phyloP scores from a whole-genome alignment of 2,888 invertebrate genomes.

The Tenthredo amoena region DNA sequence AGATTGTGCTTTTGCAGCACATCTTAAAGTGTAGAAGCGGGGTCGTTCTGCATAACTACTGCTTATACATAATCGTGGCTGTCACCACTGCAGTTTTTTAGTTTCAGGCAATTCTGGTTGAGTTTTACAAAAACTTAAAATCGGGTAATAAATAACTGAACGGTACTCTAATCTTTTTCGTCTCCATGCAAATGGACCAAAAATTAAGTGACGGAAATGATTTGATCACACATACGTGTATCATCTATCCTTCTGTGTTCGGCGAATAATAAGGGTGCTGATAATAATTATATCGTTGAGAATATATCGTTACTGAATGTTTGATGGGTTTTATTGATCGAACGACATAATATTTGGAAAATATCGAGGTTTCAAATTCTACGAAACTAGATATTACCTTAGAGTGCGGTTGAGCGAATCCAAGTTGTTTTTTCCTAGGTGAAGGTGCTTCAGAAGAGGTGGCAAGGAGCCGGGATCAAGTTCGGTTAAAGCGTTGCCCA shows the following conservation, averaged over 20 bases:
- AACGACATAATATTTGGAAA: slow-evolving; percentile 15
- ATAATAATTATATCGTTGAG: background rate
- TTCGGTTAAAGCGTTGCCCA: slow-evolving; percentile 87
- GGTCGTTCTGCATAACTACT: background rate
- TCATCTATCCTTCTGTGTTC: background rate
- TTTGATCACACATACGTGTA: background rate
- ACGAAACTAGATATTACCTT: slow-evolving; percentile 74
- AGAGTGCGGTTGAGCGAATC: slow-evolving; percentile 88
- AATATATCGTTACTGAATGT: background rate
- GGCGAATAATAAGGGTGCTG: background rate
- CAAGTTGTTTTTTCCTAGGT: slow-evolving; percentile 88
- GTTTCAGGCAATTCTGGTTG: background rate
- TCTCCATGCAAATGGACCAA: background rate
- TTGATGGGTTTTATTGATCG: background rate
- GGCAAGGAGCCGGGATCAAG: slow-evolving; percentile 88
- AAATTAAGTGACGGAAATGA: background rate
- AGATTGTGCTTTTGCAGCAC: background rate
- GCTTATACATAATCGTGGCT: background rate
- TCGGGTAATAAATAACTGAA: background rate
- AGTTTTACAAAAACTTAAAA: background rate
- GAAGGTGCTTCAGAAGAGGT: slow-evolving; percentile 84
- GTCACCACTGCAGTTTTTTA: background rate
- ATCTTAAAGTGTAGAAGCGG: background rate
- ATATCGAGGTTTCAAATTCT: background rate
- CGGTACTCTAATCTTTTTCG: background rate